These are phyloP conservation scores for Marronus borbonicus DNA, from an alignment of 2,888 invertebrate genomes.

Conservation along the genomic window DNA sequence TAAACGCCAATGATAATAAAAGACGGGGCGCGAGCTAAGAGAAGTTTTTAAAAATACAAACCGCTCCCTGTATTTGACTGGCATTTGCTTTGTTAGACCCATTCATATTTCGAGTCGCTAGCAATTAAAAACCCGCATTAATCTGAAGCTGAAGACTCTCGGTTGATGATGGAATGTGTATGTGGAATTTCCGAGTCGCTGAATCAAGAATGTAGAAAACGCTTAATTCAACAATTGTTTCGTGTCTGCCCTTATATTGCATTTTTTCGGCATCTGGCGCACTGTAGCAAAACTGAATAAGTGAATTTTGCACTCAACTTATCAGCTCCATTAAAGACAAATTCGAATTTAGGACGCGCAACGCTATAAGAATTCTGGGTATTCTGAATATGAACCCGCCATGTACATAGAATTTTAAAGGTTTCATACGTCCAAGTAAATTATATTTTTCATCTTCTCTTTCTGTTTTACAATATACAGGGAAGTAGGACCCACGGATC, in stretches of 20 bases:
- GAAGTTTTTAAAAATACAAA: slow-evolving; percentile 32
- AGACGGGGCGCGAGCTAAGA: slow-evolving; percentile 5
- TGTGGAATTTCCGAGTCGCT: slow-evolving; percentile 68
- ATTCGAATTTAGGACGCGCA: background rate
- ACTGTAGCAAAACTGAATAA: slow-evolving; percentile 38
- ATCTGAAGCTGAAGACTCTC: slow-evolving; percentile 63
- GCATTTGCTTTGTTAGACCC: slow-evolving; percentile 54
- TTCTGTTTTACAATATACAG: too few species aligned
- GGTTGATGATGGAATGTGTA: slow-evolving; percentile 68
- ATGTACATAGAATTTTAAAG: too few species aligned
- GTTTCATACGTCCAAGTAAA: too few species aligned
- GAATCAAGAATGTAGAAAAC: slow-evolving; percentile 68
- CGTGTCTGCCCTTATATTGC: slow-evolving; percentile 62
- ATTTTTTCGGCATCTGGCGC: slow-evolving; percentile 63
- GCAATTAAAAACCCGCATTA: slow-evolving; percentile 63
- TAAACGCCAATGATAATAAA: background rate
- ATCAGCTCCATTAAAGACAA: slow-evolving; percentile 36
- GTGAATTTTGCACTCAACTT: slow-evolving; percentile 39
- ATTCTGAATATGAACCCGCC: too few species aligned
- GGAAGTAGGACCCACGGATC: too few species aligned
- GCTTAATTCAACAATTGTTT: slow-evolving; percentile 67
- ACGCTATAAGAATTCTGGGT: too few species aligned
- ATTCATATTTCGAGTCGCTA: slow-evolving; percentile 56
- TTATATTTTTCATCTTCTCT: too few species aligned
- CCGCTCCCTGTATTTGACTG: slow-evolving; percentile 47